Conservation (phyloP, 2,888 invertebrate species). For the Lymantria dispar region DNA sequence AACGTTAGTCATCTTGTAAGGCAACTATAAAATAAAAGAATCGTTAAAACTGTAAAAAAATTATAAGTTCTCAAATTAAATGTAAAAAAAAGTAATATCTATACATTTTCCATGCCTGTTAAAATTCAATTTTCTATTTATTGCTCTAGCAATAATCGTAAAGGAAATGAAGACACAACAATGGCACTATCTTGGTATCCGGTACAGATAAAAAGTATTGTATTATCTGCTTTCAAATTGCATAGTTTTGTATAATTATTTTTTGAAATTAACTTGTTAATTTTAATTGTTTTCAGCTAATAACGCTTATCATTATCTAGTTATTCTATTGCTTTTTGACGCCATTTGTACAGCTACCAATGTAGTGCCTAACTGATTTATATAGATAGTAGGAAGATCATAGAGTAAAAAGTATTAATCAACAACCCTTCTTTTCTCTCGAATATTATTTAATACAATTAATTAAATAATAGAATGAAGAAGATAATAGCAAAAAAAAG, state of each 20-base stretch:
- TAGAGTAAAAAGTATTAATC: too few relatives aligned
- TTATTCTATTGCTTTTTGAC: slow-evolving; percentile 1
- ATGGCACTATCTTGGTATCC: slow-evolving; percentile 57
- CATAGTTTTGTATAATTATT: slow-evolving; percentile 49
- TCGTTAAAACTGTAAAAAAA: background rate
- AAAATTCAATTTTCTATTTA: slow-evolving; percentile 51
- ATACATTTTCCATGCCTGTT: slow-evolving; percentile 41
- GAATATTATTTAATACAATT: too few relatives aligned
- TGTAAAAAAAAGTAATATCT: slow-evolving; percentile 10
- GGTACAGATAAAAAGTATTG: slow-evolving; percentile 38
- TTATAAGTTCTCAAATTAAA: background rate
- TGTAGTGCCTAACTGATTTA: too few relatives aligned
- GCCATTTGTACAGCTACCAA: background rate
- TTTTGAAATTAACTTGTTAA: slow-evolving; percentile 65
- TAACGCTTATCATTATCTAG: slow-evolving; percentile 4
- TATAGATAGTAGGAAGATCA: too few relatives aligned
- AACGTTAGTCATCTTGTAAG: too few relatives aligned
- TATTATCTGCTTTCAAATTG: slow-evolving; percentile 55
- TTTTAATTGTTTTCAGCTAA: slow-evolving; percentile 33
- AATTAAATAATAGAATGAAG: too few relatives aligned
- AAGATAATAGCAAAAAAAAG: too few relatives aligned
- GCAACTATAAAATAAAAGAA: too few relatives aligned
- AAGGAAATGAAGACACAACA: slow-evolving; percentile 62
- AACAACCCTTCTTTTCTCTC: too few relatives aligned
- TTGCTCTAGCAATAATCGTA: slow-evolving; percentile 44